These are phyloP conservation scores for Lycocerus yunnanus DNA, from an alignment of 2,888 invertebrate species.

Conservation along the genomic window DNA sequence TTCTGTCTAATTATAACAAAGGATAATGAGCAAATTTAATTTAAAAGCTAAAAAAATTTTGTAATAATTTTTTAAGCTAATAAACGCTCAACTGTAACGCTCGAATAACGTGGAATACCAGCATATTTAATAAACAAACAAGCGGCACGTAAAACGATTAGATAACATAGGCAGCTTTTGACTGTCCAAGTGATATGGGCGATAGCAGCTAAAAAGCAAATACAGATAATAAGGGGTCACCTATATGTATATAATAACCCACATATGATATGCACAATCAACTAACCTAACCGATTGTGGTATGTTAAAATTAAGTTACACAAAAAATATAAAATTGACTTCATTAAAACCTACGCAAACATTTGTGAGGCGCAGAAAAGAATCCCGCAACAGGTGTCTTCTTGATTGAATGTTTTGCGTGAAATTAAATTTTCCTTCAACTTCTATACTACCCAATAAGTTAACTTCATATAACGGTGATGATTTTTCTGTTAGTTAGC, in stretches of 20 bases:
- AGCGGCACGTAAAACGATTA: constrained; percentile 42
- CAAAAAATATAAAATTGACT: background rate
- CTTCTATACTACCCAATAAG: background rate
- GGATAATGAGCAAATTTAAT: too few relatives aligned
- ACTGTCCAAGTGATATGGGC: constrained; percentile 45
- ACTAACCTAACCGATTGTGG: background rate
- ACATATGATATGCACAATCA: constrained; percentile 14
- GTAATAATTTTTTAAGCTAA: background rate
- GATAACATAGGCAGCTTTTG: constrained; percentile 45
- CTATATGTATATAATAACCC: constrained; percentile 36
- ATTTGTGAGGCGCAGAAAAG: constrained; percentile 7
- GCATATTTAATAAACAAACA: constrained; percentile 26
- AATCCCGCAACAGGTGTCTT: constrained; percentile 15
- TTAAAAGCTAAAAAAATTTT: too few relatives aligned
- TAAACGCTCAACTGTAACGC: background rate
- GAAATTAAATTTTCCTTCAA: background rate
- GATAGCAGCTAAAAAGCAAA: constrained; percentile 48
- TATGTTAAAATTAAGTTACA: constrained; percentile 1
- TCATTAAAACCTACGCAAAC: background rate
- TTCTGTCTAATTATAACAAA: too few relatives aligned
- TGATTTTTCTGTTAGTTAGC: background rate
- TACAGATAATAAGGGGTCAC: constrained; percentile 46
- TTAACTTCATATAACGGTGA: background rate
- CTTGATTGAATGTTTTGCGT: constrained; percentile 6
- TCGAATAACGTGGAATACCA: background rate